Conservation (phyloP, 1,140 invertebrate species). For the Stratiolaelaps scimitus region DNA sequence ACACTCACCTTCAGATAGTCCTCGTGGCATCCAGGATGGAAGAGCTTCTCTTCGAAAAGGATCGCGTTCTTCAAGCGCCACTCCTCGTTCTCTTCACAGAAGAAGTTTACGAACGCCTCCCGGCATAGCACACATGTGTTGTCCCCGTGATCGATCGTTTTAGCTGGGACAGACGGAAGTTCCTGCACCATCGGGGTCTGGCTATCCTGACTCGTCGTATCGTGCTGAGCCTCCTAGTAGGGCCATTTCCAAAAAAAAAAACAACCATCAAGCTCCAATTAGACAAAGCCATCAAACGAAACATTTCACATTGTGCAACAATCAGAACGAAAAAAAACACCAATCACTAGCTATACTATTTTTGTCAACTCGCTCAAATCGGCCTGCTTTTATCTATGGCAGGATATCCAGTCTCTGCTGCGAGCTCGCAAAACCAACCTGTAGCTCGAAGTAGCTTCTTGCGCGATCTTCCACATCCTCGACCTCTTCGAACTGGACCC, state of each 20-base stretch:
- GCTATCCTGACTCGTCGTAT: not conserved
- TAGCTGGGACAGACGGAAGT: conserved; percentile 9
- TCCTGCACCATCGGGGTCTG: not conserved
- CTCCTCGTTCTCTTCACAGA: conserved; percentile 18
- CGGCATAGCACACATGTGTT: conserved; percentile 7
- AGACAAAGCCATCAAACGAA: not conserved
- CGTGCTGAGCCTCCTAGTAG: conserved; percentile 9
- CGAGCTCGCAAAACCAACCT: not conserved
- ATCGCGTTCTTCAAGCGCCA: conserved; percentile 19
- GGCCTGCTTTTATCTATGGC: too few relatives aligned
- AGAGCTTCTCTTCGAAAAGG: not conserved
- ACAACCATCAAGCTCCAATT: too few relatives aligned
- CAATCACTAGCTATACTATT: too few relatives aligned
- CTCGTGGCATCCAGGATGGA: conserved; percentile 19
- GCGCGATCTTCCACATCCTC: conserved; percentile 67
- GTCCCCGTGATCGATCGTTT: not conserved
- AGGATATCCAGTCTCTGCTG: too few relatives aligned
- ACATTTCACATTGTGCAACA: not conserved
- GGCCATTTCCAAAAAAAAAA: not conserved
- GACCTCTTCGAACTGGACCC: conserved; percentile 86
- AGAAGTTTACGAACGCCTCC: conserved; percentile 4
- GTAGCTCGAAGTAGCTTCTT: conserved; percentile 18
- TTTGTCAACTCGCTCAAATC: too few relatives aligned
- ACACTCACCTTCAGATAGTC: conserved; percentile 9
- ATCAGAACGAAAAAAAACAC: too few relatives aligned